A percentile compares a stretch with the other conserved stretches of the same genome.
Conservation (phyloP, 2,888 invertebrate species). For the Lapara coniferarum region DNA sequence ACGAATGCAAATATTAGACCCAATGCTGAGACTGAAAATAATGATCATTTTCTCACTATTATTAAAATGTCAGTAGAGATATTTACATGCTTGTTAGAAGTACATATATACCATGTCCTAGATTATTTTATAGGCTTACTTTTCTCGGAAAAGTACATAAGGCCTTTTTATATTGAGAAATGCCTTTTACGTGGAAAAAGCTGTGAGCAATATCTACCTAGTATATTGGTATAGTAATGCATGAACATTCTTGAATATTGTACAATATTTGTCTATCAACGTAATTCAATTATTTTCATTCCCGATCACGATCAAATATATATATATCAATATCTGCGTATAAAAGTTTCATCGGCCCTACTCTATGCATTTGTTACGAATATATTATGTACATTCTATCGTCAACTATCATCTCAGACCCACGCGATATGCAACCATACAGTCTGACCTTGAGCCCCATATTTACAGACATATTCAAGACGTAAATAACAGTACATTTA, state of each 20-base stretch:
- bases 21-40: too few species aligned
- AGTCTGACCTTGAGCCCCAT: constrained; percentile 13
- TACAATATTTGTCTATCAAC: neutral
- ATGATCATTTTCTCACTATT: too few species aligned
- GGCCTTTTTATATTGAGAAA: too few species aligned
- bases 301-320: neutral
- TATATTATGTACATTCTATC: neutral
- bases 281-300: neutral
- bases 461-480: constrained; percentile 26
- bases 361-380: neutral
- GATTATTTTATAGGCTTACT: too few species aligned
- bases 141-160: too few species aligned
- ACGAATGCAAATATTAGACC: too few species aligned
- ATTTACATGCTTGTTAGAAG: too few species aligned
- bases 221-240: neutral
- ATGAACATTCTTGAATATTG: neutral
- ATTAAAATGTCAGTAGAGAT: too few species aligned
- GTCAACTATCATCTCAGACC: neutral
- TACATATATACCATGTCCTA: too few species aligned
- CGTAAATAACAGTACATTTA: constrained; percentile 33
- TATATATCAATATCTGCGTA: neutral
- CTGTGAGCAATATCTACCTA: too few species aligned
- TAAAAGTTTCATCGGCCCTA: neutral
- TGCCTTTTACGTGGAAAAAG: too few species aligned
- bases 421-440: neutral